Conservation (phyloP, 2,797 vertebrate genomes). For the Acomys russatus region DNA sequence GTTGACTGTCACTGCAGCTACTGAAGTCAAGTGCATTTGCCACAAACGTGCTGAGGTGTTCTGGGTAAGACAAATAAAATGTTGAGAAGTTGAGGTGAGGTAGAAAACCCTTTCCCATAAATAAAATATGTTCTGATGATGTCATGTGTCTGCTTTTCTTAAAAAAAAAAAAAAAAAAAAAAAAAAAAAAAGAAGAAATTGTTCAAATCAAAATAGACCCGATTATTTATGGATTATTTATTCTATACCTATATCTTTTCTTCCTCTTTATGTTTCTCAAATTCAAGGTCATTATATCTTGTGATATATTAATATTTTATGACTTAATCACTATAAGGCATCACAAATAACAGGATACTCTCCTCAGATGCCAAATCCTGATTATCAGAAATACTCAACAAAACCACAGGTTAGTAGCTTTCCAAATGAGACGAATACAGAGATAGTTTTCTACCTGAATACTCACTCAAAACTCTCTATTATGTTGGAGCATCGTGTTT, state of each 20-base stretch:
- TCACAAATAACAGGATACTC: not conserved
- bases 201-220: not conserved
- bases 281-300: not conserved
- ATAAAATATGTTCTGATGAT: conserved; percentile 37
- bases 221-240: not conserved
- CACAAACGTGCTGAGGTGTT: conserved; percentile 66
- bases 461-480: no score
- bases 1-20: conserved; percentile 16
- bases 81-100: conserved; percentile 36
- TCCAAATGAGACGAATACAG: no score
- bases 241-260: not conserved
- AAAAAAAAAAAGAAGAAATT: not conserved
- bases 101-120: conserved; percentile 59
- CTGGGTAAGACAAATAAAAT: conserved; percentile 24
- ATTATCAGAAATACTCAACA: not conserved
- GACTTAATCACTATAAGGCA: not conserved
- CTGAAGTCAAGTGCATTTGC: conserved; percentile 73
- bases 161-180: not conserved
- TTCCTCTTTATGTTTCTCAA: not conserved
- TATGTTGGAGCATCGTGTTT: no score
- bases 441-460: no score
- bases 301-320: not conserved
- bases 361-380: not conserved
- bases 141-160: not conserved
- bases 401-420: no score